These are phyloP conservation scores for Stenotaenia linearis DNA, from an alignment of 2,888 invertebrate species.

Conservation along the genomic window DNA sequence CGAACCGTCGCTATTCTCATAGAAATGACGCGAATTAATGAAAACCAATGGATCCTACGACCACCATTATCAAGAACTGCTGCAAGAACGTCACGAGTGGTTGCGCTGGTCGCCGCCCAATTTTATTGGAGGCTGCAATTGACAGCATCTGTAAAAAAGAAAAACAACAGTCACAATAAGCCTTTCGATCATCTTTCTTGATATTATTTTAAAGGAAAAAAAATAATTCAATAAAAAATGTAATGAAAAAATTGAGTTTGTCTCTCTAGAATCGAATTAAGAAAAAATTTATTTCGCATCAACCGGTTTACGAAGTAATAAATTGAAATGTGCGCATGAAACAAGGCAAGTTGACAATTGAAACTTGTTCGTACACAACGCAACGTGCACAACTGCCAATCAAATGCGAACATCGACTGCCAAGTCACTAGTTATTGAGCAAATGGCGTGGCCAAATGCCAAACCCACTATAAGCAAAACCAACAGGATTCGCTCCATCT, in stretches of 20 bases:
- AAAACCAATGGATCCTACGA: background rate
- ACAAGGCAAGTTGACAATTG: background rate
- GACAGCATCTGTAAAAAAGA: background rate
- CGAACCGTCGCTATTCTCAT: background rate
- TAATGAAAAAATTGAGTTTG: background rate
- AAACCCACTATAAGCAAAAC: too few relatives aligned
- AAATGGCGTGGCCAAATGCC: slow-evolving; percentile 9
- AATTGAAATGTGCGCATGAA: background rate
- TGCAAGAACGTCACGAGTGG: background rate
- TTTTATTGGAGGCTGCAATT: background rate
- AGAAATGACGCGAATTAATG: slow-evolving; percentile 4
- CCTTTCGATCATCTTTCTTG: too few relatives aligned
- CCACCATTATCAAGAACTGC: background rate
- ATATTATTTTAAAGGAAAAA: too few relatives aligned
- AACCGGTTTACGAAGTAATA: background rate
- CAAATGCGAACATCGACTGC: background rate
- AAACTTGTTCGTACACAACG: background rate
- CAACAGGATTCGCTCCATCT: background rate
- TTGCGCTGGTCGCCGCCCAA: background rate
- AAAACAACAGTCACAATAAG: background rate
- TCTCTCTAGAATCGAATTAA: too few relatives aligned
- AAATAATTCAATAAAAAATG: too few relatives aligned
- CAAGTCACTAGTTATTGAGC: background rate
- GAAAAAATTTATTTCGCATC: background rate
- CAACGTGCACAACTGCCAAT: slow-evolving; percentile 2